Percentiles rank a stretch among this genome's conserved stretches.
These are phyloP conservation scores for Euborellia annulipes DNA, from an alignment of 1,140 invertebrate species.

Conservation along the genomic window DNA sequence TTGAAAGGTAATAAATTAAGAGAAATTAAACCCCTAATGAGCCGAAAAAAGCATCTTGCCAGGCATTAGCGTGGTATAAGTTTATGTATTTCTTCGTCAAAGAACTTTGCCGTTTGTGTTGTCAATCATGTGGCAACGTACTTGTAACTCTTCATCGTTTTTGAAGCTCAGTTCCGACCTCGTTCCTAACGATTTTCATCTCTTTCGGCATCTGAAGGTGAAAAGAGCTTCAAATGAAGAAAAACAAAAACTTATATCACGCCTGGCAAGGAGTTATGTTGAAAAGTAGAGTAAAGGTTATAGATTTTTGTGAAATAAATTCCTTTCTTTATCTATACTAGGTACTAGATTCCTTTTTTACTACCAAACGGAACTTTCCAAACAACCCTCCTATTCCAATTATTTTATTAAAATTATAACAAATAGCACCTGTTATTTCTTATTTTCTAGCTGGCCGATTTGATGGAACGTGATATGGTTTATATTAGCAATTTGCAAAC, in stretches of 20 bases:
- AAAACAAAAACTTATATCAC: neutral
- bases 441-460: conserved; percentile 30
- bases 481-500: conserved; percentile 39
- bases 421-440: neutral
- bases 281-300: neutral
- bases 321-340: neutral
- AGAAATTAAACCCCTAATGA: too few relatives aligned
- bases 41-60: too few relatives aligned
- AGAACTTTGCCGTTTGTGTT: too few relatives aligned
- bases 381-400: neutral
- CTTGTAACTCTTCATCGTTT: too few relatives aligned
- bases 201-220: neutral
- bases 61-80: too few relatives aligned
- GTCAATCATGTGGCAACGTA: too few relatives aligned
- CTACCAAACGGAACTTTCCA: neutral
- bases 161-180: neutral
- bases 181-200: neutral
- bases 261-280: neutral
- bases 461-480: conserved; percentile 35
- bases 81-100: too few relatives aligned
- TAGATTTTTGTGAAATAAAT: neutral
- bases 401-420: neutral
- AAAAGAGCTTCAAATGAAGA: neutral
- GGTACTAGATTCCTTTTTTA: neutral
- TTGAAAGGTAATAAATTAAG: too few relatives aligned